Evolutionary conservation across 1,140 invertebrate genomes (phyloP).

Genomic region (Parapsyche elsis): DNA sequence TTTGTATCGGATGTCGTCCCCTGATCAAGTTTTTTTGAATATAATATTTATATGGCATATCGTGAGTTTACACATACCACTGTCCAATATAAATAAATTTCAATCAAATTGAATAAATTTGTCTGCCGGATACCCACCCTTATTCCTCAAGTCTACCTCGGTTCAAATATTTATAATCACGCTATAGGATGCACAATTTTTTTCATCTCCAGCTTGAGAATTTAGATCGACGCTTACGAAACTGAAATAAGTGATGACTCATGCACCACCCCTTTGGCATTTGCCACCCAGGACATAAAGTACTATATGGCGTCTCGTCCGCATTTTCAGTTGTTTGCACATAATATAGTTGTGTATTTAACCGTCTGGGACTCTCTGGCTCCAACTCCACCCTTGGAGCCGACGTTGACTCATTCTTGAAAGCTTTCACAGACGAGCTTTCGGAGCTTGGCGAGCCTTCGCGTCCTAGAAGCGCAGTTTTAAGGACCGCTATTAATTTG

Average conservation of each 20-base stretch:
- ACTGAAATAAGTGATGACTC: slow-evolving; percentile 8
- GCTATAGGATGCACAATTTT: too few species aligned
- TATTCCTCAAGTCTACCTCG: too few species aligned
- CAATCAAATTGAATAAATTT: too few species aligned
- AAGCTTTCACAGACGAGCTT: not conserved
- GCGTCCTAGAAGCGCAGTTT: not conserved
- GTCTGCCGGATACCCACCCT: too few species aligned
- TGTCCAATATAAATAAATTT: too few species aligned
- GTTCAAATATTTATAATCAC: too few species aligned
- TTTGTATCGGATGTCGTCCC: too few species aligned
- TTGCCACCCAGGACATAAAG: not conserved
- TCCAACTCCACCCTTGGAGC: slow-evolving; percentile 14
- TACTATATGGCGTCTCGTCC: not conserved
- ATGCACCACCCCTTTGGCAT: not conserved
- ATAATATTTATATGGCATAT: too few species aligned
- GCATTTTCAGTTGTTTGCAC: not conserved
- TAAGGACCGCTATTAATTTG: not conserved
- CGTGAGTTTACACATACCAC: too few species aligned
- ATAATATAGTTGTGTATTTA: not conserved
- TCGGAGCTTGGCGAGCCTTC: not conserved
- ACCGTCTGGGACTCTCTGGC: slow-evolving; percentile 25
- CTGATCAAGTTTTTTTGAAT: too few species aligned
- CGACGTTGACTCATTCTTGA: slow-evolving; percentile 18
- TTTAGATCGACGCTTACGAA: not conserved
- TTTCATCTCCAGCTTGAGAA: not conserved